Conservation (phyloP, 2,888 invertebrate genomes). For the Tillus elongatus region DNA sequence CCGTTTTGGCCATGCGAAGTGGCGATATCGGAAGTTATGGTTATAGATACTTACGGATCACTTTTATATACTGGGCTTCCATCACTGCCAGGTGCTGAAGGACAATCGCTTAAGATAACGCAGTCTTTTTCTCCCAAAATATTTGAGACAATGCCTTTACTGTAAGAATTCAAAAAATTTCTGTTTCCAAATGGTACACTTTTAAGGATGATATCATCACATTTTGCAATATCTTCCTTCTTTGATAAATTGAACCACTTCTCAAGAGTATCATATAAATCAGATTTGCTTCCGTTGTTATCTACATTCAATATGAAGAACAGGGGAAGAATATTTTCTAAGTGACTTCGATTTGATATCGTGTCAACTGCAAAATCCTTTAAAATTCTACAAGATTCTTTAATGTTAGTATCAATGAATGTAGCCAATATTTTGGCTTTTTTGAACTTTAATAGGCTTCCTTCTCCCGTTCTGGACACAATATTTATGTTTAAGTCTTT, state of each 20-base stretch:
- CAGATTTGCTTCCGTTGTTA: background rate
- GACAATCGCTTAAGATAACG: slow-evolving; percentile 49
- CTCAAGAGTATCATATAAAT: background rate
- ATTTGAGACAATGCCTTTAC: slow-evolving; percentile 50
- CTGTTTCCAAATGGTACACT: slow-evolving; percentile 40
- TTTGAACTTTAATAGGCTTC: background rate
- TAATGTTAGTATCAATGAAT: background rate
- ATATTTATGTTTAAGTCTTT: too few species aligned
- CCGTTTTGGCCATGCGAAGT: too few species aligned
- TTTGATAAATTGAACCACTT: background rate
- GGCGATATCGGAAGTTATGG: too few species aligned
- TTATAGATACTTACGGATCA: background rate
- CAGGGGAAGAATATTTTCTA: background rate
- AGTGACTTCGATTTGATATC: background rate
- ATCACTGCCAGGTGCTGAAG: slow-evolving; percentile 50
- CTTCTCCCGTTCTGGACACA: too few species aligned
- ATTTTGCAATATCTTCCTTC: slow-evolving; percentile 9
- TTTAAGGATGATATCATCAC: slow-evolving; percentile 17
- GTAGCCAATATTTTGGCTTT: background rate
- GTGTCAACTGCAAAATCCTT: slow-evolving; percentile 1
- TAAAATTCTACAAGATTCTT: background rate
- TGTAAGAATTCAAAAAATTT: slow-evolving; percentile 49
- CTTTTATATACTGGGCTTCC: slow-evolving; percentile 48
- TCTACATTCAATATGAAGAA: background rate
- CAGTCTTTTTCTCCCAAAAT: slow-evolving; percentile 46